These are phyloP conservation scores for Sitta carolinensis DNA, from an alignment of 2,797 vertebrate species.

Conservation along the genomic window DNA sequence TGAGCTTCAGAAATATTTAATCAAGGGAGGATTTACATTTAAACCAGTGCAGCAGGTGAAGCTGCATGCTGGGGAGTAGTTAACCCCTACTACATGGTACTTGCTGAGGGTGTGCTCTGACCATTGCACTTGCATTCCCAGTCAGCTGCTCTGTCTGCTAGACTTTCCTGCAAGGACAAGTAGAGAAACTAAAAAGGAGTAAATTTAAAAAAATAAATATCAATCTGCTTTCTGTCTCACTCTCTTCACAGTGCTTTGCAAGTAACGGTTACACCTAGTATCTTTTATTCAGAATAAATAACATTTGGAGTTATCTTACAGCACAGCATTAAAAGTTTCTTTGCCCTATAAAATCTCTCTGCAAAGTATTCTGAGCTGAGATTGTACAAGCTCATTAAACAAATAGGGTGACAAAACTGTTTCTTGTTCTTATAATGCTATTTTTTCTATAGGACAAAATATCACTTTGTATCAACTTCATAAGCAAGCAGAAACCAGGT, in stretches of 20 bases:
- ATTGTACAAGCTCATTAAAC: background rate
- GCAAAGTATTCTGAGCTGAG: background rate
- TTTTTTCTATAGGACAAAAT: background rate
- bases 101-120: rapidly evolving
- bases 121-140: background rate
- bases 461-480: background rate
- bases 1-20: conserved; percentile 24
- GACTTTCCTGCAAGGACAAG: background rate
- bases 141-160: background rate
- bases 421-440: background rate
- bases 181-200: background rate
- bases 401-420: background rate
- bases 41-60: background rate
- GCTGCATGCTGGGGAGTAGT: background rate
- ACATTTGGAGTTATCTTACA: background rate
- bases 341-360: background rate
- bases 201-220: background rate
- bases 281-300: background rate
- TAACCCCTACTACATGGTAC: background rate
- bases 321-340: background rate
- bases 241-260: background rate
- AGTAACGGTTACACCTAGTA: background rate
- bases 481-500: background rate
- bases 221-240: background rate
- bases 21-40: background rate